These are phyloP conservation scores for Bilobella aurantiaca DNA, from an alignment of 1,140 invertebrate genomes.

Conservation along the genomic window DNA sequence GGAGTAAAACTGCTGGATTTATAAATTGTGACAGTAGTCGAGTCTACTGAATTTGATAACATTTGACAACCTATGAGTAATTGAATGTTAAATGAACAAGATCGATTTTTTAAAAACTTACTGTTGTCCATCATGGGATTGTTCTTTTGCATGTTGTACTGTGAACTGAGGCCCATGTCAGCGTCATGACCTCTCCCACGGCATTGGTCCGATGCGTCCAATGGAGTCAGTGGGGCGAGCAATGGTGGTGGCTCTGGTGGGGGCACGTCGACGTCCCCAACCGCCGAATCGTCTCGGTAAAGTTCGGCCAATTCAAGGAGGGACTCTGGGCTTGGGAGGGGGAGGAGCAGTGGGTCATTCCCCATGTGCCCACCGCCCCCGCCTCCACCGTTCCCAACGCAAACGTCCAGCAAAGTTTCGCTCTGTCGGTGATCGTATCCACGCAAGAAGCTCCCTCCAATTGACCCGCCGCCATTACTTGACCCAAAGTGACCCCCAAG, in stretches of 20 bases:
- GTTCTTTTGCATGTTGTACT: conserved; percentile 20
- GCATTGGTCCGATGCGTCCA: conserved; percentile 32
- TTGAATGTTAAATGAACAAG: neutral
- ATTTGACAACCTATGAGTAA: neutral
- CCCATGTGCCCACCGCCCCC: conserved; percentile 19
- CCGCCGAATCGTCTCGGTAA: conserved; percentile 34
- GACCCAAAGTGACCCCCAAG: conserved; percentile 32
- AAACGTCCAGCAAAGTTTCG: conserved; percentile 33
- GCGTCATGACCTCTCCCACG: conserved; percentile 21
- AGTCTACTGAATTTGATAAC: no score
- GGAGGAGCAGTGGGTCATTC: conserved; percentile 31
- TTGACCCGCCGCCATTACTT: conserved; percentile 20
- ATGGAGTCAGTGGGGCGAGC: conserved; percentile 32
- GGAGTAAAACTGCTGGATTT: no score
- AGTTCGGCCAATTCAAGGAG: conserved; percentile 33
- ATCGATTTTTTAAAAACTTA: conserved; percentile 3
- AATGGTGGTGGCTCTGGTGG: conserved; percentile 35
- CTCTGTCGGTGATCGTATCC: conserved; percentile 32
- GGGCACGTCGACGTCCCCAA: conserved; percentile 31
- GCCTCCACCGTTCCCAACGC: conserved; percentile 30
- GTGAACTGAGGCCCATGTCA: conserved; percentile 14
- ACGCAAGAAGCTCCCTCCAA: conserved; percentile 19
- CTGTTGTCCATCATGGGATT: conserved; percentile 26
- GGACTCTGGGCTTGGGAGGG: conserved; percentile 32
- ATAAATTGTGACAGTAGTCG: no score